Evolutionary conservation across 1,140 invertebrate species (phyloP), one percentile per base, ranked within the genome.

Genomic region (Bombus picipes): DNA sequence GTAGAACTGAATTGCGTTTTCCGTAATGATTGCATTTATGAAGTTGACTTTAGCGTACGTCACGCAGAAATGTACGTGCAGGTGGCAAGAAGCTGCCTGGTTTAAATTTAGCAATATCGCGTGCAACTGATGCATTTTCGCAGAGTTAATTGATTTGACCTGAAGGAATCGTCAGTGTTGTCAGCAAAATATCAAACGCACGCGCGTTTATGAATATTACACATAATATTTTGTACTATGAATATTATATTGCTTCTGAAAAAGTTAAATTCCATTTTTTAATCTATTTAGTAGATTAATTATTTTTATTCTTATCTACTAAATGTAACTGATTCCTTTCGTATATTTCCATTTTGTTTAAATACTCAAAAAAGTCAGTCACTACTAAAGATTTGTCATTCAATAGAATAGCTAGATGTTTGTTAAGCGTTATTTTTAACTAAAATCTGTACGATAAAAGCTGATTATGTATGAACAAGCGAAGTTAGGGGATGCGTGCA

Each of bases 21-120:
- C 41, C 41, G 28, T 79, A 68, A 71, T 71, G 43, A 39, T n/a
- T 57, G 34, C 32, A 81, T 57, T 81, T 81, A 81, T 39, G 8
- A 71, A 39, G 32, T 9, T 53, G 34, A 72, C 47, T 81, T 72
- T 72, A 72, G 37, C 34, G 15, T 47, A 47, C 41, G 32, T 75
- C 41, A 47, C 15, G 59, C 72, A 66, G 71, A 81, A 62, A 74
- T 74, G 80, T 34, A 74, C 39, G 34, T 68, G 5, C 43, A 81
- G 34, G 25, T 57, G 62, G 62, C 81, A 76, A 83, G 59, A 43
- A 83, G 57, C 28, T 83, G 4, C 53, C 13, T 13, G 8, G 25
- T 68, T 76, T 83, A 83, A 76, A 76, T 83, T 83, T 83, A 74
- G 62, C 73, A 39, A 25, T 76, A 68, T 83, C 71, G 73, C 81